Conservation (phyloP, 2,888 invertebrate species). For the Drymonia ruficornis region DNA sequence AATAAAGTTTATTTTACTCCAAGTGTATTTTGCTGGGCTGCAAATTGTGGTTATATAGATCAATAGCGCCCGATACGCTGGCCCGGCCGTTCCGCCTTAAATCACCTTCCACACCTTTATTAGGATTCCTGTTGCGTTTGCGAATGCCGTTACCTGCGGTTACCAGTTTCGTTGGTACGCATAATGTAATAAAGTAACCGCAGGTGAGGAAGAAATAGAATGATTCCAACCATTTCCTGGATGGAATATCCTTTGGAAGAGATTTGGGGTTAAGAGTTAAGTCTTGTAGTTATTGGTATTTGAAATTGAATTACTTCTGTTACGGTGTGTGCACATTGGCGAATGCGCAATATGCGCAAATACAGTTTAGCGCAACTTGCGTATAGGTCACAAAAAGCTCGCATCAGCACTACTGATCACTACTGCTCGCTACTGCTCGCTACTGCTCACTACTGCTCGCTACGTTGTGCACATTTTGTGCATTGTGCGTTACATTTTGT, state of each 20-base stretch:
- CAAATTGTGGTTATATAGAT: slow-evolving; percentile 29
- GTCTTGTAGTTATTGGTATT: not conserved
- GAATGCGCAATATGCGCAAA: too few species aligned
- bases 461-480: too few species aligned
- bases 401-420: too few species aligned
- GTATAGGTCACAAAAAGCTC: too few species aligned
- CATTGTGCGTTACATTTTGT: too few species aligned
- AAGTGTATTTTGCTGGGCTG: not conserved
- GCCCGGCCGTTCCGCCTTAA: slow-evolving; percentile 43
- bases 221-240: not conserved
- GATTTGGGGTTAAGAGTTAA: not conserved
- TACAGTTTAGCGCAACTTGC: too few species aligned
- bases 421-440: too few species aligned
- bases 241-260: not conserved
- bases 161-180: slow-evolving; percentile 28
- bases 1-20: slow-evolving; percentile 12
- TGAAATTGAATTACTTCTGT: too few species aligned
- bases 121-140: slow-evolving; percentile 37
- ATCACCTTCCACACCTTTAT: slow-evolving; percentile 50
- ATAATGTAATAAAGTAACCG: slow-evolving; percentile 35
- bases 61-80: slow-evolving; percentile 42
- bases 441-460: too few species aligned
- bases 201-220: slow-evolving; percentile 3
- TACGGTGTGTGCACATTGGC: too few species aligned
- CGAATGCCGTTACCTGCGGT: slow-evolving; percentile 32